These are phyloP conservation scores for Brachyhypopomus gauderio DNA, from an alignment of 2,113 vertebrate species.

Conservation along the genomic window DNA sequence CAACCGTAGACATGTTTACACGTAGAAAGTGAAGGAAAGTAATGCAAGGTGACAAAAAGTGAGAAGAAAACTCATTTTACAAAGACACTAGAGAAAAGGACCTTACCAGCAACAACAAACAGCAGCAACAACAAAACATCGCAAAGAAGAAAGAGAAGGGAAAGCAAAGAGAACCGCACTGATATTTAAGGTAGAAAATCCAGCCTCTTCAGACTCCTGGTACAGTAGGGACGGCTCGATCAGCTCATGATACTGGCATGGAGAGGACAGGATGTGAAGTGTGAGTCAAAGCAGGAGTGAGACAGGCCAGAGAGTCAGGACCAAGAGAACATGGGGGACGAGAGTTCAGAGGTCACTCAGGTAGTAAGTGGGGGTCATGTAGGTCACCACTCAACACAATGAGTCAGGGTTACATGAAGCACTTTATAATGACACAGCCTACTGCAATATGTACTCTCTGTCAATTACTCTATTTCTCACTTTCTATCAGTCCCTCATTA, in stretches of 20 bases:
- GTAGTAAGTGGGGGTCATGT: not conserved
- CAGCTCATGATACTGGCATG: too few relatives aligned
- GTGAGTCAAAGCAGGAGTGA: too few relatives aligned
- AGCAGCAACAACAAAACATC: too few relatives aligned
- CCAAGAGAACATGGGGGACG: not conserved
- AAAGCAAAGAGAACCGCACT: too few relatives aligned
- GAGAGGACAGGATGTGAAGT: too few relatives aligned
- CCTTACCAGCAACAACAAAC: too few relatives aligned
- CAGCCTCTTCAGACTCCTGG: too few relatives aligned
- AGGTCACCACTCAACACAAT: not conserved
- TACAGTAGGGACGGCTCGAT: too few relatives aligned
- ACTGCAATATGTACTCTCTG: not conserved
- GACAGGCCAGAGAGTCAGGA: too few relatives aligned
- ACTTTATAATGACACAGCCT: not conserved
- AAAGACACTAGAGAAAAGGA: not conserved
- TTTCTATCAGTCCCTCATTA: not conserved
- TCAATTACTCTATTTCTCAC: not conserved
- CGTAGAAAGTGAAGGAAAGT: not conserved
- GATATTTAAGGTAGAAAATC: too few relatives aligned
- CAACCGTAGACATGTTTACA: not conserved
- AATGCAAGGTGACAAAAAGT: not conserved
- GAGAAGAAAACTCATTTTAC: not conserved
- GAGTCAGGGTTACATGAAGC: not conserved
- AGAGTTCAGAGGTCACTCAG: not conserved
- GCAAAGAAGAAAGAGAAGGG: too few relatives aligned